Evolutionary conservation across 2,888 invertebrate genomes (phyloP).

Genomic region (Thereva nobilitata): DNA sequence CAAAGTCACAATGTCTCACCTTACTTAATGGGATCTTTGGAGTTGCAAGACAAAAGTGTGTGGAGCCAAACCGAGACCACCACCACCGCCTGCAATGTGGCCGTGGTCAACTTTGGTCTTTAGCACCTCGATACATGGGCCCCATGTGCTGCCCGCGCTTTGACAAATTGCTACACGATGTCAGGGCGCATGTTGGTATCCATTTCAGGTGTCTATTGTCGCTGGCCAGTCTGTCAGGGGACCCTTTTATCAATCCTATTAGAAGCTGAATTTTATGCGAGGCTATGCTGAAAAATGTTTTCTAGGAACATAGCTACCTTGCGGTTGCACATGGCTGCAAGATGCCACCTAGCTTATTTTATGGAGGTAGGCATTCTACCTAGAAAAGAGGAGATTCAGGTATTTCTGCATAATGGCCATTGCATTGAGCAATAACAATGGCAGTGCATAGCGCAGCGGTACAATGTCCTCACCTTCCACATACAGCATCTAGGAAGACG

Average conservation of each 20-base stretch:
- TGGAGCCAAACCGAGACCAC: conserved; percentile 9
- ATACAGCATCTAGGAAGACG: conserved; percentile 35
- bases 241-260: conserved; percentile 37
- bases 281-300: conserved; percentile 2
- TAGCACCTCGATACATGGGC: conserved; percentile 16
- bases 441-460: conserved; percentile 10
- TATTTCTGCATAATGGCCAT: neutral
- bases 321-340: neutral
- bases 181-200: conserved; percentile 35
- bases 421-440: conserved; percentile 19
- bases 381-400: conserved; percentile 2
- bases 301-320: neutral
- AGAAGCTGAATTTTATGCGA: conserved; percentile 11
- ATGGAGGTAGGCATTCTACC: conserved; percentile 7
- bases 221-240: conserved; percentile 38
- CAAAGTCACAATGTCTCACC: conserved; percentile 47
- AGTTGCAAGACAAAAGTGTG: conserved; percentile 20
- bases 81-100: conserved; percentile 12
- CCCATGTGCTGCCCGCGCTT: conserved; percentile 18
- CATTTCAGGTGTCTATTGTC: conserved; percentile 40
- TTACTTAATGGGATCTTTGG: conserved; percentile 45
- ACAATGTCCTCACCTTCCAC: conserved; percentile 30
- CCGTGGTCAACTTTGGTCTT: conserved; percentile 21
- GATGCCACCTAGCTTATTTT: conserved; percentile 19
- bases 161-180: conserved; percentile 40